Evolutionary conservation across 2,113 vertebrate genomes (phyloP).

Genomic region (Hippocampus abdominalis): DNA sequence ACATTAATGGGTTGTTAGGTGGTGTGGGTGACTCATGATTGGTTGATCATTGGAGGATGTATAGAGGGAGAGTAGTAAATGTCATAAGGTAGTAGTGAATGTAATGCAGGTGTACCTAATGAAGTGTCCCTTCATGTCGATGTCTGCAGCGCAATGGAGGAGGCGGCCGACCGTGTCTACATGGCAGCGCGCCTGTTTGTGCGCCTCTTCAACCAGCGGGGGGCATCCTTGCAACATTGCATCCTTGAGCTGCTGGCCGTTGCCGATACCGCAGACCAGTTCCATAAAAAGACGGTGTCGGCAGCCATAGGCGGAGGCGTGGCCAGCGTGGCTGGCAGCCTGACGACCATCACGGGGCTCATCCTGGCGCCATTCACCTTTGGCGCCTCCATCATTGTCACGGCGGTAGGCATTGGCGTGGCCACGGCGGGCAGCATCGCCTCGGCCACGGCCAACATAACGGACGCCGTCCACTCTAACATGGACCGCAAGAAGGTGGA

Average conservation of each 20-base stretch:
- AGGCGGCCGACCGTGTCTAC: slow-evolving; percentile 67
- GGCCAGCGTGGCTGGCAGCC: slow-evolving; percentile 68
- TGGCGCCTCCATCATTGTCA: slow-evolving; percentile 70
- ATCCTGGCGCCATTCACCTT: slow-evolving; percentile 73
- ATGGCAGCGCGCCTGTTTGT: slow-evolving; percentile 71
- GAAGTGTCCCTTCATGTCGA: too few relatives aligned
- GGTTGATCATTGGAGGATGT: too few relatives aligned
- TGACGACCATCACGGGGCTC: slow-evolving; percentile 73
- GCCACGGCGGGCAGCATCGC: slow-evolving; percentile 74
- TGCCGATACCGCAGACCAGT: slow-evolving; percentile 61
- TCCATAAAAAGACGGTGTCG: slow-evolving; percentile 61
- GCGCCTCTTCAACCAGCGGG: slow-evolving; percentile 64
- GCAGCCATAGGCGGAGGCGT: slow-evolving; percentile 68
- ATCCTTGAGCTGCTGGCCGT: slow-evolving; percentile 61
- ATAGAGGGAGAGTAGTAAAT: too few relatives aligned
- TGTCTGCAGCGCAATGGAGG: slow-evolving; percentile 60
- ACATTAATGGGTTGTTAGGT: background rate
- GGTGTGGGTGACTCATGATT: too few relatives aligned
- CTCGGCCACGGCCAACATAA: slow-evolving; percentile 72
- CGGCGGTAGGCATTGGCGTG: slow-evolving; percentile 71
- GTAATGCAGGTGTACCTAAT: background rate
- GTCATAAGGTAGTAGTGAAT: background rate
- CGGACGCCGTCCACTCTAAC: slow-evolving; percentile 68
- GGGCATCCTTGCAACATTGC: slow-evolving; percentile 54
- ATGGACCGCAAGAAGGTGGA: slow-evolving; percentile 74